Evolutionary conservation across 2,888 invertebrate genomes (phyloP).

Genomic region (Eupeodes luniger): DNA sequence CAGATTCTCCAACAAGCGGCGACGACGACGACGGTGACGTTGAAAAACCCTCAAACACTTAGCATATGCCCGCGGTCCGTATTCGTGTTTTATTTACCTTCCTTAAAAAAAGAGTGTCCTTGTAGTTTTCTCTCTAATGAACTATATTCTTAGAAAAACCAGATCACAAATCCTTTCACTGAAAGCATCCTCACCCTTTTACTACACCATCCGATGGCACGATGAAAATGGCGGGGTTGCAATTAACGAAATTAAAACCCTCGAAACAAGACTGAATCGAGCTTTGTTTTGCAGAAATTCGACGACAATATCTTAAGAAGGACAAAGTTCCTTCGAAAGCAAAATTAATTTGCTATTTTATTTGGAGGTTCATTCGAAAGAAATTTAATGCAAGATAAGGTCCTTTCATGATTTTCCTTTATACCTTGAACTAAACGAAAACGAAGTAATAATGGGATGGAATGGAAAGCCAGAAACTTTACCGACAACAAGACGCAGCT

Average conservation of each 20-base stretch:
- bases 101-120: not conserved
- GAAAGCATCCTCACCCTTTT: not conserved
- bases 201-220: not conserved
- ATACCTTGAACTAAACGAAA: slow-evolving; percentile 47
- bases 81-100: slow-evolving; percentile 1
- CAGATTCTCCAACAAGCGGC: slow-evolving; percentile 23
- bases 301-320: slow-evolving; percentile 38
- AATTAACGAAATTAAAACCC: slow-evolving; percentile 67
- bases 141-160: slow-evolving; percentile 44
- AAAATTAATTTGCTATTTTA: slow-evolving; percentile 73
- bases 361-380: slow-evolving; percentile 63
- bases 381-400: slow-evolving; percentile 71
- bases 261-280: slow-evolving; percentile 39
- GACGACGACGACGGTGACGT: not conserved
- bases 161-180: slow-evolving; percentile 38
- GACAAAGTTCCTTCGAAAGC: slow-evolving; percentile 63
- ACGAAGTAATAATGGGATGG: slow-evolving; percentile 50
- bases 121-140: slow-evolving; percentile 54
- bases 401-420: slow-evolving; percentile 52
- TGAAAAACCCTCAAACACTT: slow-evolving; percentile 44
- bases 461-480: slow-evolving; percentile 56
- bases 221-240: slow-evolving; percentile 27
- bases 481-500: slow-evolving; percentile 38
- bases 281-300: slow-evolving; percentile 38
- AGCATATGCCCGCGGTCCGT: slow-evolving; percentile 28